Evolutionary conservation across 2,113 vertebrate species (phyloP).

Genomic region (Macaca mulatta): DNA sequence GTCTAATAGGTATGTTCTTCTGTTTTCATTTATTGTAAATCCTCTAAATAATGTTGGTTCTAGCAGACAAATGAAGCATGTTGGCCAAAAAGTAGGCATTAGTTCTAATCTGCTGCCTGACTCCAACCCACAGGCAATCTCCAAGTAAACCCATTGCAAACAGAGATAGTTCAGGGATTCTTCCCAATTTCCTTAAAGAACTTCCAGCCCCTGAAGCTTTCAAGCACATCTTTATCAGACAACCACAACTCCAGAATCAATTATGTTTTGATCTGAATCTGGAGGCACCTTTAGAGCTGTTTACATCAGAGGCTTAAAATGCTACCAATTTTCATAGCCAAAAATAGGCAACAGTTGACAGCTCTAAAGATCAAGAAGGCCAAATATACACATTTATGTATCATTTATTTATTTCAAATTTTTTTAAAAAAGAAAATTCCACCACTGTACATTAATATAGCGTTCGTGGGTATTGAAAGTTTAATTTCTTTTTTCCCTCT

Average conservation of each 20-base stretch:
- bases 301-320: constrained; percentile 4
- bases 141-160: too few species aligned
- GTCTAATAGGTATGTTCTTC: background rate
- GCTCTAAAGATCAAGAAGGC: background rate
- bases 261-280: constrained; percentile 12
- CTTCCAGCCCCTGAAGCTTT: background rate
- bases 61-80: background rate
- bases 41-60: background rate
- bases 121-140: background rate
- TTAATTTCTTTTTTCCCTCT: constrained; percentile 7
- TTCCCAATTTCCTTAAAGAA: background rate
- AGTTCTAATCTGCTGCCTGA: background rate
- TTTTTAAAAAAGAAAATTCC: background rate
- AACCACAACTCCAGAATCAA: background rate
- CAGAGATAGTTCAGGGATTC: background rate
- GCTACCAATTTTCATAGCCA: background rate
- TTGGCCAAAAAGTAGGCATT: background rate
- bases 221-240: background rate
- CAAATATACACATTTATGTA: background rate
- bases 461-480: background rate
- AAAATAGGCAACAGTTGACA: background rate
- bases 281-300: constrained; percentile 12
- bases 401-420: background rate
- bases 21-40: background rate
- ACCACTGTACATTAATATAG: background rate